Evolutionary conservation across 1,140 invertebrate species (phyloP), one percentile per base, ranked within the genome.

Genomic region (Steinernema feltiae): DNA sequence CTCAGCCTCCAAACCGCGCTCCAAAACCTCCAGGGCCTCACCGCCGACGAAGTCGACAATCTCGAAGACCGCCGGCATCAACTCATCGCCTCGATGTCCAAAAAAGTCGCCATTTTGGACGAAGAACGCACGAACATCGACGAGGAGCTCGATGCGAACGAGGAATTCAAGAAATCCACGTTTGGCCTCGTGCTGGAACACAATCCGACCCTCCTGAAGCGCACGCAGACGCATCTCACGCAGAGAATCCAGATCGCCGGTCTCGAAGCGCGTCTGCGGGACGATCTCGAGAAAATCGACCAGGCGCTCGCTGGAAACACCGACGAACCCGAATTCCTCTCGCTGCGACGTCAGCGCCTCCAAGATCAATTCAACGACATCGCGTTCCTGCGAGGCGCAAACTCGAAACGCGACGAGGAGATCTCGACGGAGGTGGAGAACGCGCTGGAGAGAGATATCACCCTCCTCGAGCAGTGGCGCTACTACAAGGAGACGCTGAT

Each of bases 121-220:
- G 70, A 71, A 30, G 70, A 71, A 27, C 70, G 70, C 32, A 15
- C 7, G 15, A 53, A 32, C 24, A 53, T 71, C 32, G 46, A 35
- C 32, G 70, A 71, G 70, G 70, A 71, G 29, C 70, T 71, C 3
- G 70, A 71, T 7, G 29, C 32, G 7, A 71, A 71, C 70, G 70
- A 71, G 70, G 21, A 53, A 3, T 35, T 71, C 70, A 63, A 63
- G 24, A 12, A 63, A 21, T 12, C 53, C 53, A 63, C 53, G 2
- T 63, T 63, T 27, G 53, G 15, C 12, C 3, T 7, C 3, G 53
- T 27, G 15, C 53, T 63, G 7, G 53, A 63, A 27, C 12, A 63
- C 7, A 63, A 63, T 15, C 53, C 12, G 3, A n/a, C 24, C 53
- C 53, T 63, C 12, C 3, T 12, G 53, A 63, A 63, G 12, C 53